Evolutionary conservation across 2,113 vertebrate species (phyloP).

Genomic region (Silurus glanis): DNA sequence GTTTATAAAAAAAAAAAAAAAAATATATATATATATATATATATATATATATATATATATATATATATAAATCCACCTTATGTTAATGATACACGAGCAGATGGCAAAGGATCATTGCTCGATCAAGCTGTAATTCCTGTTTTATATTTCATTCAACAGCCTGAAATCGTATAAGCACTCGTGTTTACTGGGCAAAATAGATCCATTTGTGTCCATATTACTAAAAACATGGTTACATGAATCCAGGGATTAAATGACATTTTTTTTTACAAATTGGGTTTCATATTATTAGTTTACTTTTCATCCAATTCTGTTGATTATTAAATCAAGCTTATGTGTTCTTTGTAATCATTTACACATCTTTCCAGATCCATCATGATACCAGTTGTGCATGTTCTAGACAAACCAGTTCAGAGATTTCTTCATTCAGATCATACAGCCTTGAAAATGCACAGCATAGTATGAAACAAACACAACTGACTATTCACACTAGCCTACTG

Average conservation of each 20-base stretch:
- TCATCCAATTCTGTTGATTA: not conserved
- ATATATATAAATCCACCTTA: not conserved
- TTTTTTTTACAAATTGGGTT: too few species aligned
- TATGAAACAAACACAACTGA: not conserved
- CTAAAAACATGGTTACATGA: too few species aligned
- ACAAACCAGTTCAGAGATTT: not conserved
- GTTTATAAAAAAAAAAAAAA: not conserved
- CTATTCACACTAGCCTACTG: not conserved
- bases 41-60: too few species aligned
- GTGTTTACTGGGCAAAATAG: conserved; percentile 20
- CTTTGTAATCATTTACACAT: not conserved
- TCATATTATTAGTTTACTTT: too few species aligned
- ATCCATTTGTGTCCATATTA: too few species aligned
- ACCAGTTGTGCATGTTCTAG: not conserved
- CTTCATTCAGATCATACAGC: not conserved
- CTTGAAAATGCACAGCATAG: not conserved
- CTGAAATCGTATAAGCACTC: conserved; percentile 17
- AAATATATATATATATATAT: too few species aligned
- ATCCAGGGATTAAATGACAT: too few species aligned
- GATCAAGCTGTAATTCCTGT: not conserved
- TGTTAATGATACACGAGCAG: not conserved
- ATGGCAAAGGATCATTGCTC: not conserved
- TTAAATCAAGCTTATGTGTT: not conserved
- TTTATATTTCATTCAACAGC: not conserved
- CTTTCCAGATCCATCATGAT: not conserved